Percentiles rank a stretch among this genome's conserved stretches.
Conservation (phyloP, 1,140 invertebrate species). For the Diplogasteroides magnus region DNA sequence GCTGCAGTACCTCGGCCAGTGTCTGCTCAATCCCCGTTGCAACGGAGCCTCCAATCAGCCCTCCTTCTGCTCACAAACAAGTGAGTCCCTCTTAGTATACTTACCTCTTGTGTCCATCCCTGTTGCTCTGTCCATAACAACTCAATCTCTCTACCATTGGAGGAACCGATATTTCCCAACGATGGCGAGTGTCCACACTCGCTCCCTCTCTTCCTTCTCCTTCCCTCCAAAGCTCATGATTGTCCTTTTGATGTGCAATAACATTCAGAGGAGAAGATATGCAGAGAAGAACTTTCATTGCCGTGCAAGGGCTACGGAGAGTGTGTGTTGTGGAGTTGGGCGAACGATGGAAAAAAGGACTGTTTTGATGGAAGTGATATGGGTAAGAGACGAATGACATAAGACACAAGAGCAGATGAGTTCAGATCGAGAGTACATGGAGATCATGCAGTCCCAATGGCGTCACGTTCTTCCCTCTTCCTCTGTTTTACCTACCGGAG, state of each 20-base stretch:
- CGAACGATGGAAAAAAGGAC: conserved; percentile 29
- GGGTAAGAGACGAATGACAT: conserved; percentile 11
- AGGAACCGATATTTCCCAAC: no score
- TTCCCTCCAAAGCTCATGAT: neutral
- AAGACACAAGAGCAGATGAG: neutral
- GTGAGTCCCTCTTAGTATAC: no score
- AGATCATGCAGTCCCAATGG: neutral
- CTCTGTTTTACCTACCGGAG: no score
- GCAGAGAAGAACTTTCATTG: conserved; percentile 16
- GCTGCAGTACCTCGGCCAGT: conserved; percentile 16
- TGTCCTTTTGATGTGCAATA: neutral
- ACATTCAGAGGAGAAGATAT: conserved; percentile 32
- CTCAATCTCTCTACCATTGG: no score
- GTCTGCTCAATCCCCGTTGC: conserved; percentile 27
- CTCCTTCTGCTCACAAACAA: conserved; percentile 19
- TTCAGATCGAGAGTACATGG: neutral
- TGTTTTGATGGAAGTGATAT: conserved; percentile 34
- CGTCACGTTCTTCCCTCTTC: neutral
- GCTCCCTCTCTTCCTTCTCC: neutral
- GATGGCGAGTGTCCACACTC: no score
- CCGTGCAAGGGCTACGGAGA: conserved; percentile 35
- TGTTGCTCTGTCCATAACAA: no score
- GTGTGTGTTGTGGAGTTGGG: conserved; percentile 31
- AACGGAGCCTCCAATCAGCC: conserved; percentile 20
- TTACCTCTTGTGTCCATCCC: no score